Conservation (phyloP, 2,888 invertebrate genomes). For the Euclidia mi region DNA sequence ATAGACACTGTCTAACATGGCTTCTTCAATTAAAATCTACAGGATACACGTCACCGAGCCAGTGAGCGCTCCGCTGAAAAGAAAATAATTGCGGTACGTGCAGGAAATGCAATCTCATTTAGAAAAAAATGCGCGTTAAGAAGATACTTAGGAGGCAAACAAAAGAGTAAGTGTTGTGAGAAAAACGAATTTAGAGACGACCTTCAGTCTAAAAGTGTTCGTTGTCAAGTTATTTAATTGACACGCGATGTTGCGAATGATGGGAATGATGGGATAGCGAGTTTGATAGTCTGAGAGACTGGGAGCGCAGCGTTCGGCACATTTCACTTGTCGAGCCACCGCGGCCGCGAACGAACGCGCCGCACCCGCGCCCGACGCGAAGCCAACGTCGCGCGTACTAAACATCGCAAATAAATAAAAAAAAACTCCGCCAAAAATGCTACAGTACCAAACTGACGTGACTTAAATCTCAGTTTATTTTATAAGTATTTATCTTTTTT, state of each 20-base stretch:
- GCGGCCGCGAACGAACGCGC: slow-evolving; percentile 69
- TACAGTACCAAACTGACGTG: slow-evolving; percentile 63
- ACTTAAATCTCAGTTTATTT: slow-evolving; percentile 59
- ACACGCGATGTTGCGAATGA: slow-evolving; percentile 65
- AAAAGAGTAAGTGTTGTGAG: neutral
- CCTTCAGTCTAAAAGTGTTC: slow-evolving; percentile 63
- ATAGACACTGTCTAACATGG: slow-evolving; percentile 32
- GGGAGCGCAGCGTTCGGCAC: slow-evolving; percentile 69
- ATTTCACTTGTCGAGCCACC: slow-evolving; percentile 76
- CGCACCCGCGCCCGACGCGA: slow-evolving; percentile 20
- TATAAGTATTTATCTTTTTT: slow-evolving; percentile 38
- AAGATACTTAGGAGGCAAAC: slow-evolving; percentile 35
- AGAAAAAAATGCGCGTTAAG: slow-evolving; percentile 43
- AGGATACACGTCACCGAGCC: slow-evolving; percentile 21
- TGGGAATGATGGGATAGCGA: slow-evolving; percentile 60
- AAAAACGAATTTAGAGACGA: slow-evolving; percentile 46
- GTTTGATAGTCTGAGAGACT: slow-evolving; percentile 59
- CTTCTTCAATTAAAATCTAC: slow-evolving; percentile 43
- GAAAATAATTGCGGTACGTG: slow-evolving; percentile 32
- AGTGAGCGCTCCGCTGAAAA: slow-evolving; percentile 26
- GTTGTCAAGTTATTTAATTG: slow-evolving; percentile 72
- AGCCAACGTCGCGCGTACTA: slow-evolving; percentile 49
- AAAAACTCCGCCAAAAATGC: slow-evolving; percentile 57
- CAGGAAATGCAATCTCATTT: slow-evolving; percentile 40
- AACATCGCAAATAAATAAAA: slow-evolving; percentile 53